Evolutionary conservation across 1,140 invertebrate genomes (phyloP).

Genomic region (Tigriopus japonicus): DNA sequence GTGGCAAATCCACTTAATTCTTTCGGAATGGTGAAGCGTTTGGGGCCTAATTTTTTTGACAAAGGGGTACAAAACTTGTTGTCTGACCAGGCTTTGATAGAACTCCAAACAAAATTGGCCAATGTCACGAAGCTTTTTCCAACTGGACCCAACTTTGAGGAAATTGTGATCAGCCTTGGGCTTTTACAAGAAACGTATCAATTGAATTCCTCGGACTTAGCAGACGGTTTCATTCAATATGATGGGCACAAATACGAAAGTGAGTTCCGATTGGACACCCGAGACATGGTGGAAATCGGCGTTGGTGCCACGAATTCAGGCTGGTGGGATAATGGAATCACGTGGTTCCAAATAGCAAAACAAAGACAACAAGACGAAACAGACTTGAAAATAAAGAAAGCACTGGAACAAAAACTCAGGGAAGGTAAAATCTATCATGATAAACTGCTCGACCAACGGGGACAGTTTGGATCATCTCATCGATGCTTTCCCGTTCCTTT

Average conservation of each 20-base stretch:
- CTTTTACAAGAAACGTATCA: background rate
- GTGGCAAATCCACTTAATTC: constrained; percentile 1
- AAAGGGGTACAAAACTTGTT: too few relatives aligned
- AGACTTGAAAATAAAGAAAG: background rate
- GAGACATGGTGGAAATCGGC: background rate
- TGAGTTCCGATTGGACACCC: background rate
- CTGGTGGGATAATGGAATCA: constrained; percentile 3
- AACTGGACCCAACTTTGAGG: background rate
- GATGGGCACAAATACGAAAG: background rate
- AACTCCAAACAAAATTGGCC: background rate
- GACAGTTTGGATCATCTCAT: background rate
- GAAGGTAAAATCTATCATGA: background rate
- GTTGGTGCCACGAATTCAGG: background rate
- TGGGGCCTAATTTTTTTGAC: background rate
- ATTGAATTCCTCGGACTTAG: background rate
- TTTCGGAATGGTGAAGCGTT: background rate
- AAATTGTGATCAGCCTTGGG: background rate
- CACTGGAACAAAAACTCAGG: background rate
- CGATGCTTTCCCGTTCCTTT: constrained; percentile 4
- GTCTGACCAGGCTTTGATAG: background rate
- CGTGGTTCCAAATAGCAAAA: background rate
- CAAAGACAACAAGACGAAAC: background rate
- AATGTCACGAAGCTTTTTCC: background rate
- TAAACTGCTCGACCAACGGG: background rate
- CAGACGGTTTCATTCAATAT: background rate